phyloP scores from a whole-genome alignment of 2,797 vertebrate genomes.

The Cynopterus sphinx region DNA sequence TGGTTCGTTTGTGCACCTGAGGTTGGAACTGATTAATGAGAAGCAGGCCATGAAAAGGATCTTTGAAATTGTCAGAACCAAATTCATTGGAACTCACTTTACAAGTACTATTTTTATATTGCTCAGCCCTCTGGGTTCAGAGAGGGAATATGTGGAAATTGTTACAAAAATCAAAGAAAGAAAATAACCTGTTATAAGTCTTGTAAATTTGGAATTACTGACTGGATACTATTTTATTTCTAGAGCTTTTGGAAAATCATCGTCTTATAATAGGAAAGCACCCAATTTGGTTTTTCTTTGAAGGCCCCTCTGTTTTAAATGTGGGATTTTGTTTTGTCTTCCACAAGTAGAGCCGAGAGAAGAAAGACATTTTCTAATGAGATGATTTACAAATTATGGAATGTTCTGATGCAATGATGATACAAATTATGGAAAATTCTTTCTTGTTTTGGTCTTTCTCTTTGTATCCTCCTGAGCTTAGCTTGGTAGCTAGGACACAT shows the following conservation, averaged over 20 bases:
- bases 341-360: not conserved
- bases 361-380: constrained; percentile 17
- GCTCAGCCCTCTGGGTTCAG: not conserved
- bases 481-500: not conserved
- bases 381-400: not conserved
- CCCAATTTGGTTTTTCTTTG: not conserved
- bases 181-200: not conserved
- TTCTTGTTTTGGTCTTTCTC: not conserved
- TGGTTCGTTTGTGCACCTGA: not conserved
- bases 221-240: not conserved
- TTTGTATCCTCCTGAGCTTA: not conserved
- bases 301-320: not conserved
- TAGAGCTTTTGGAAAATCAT: not conserved
- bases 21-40: not conserved
- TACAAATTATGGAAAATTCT: not conserved
- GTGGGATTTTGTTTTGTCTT: not conserved
- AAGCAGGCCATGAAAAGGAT: not conserved
- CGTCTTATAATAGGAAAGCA: not conserved
- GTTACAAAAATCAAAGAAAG: not conserved
- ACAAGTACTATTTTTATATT: not conserved
- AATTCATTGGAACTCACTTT: not conserved
- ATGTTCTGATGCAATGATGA: not conserved
- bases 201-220: not conserved
- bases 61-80: not conserved
- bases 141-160: not conserved